Percentiles rank a stretch among this genome's conserved stretches.
These are phyloP conservation scores for Folsomia candida DNA, from an alignment of 2,888 invertebrate genomes.

Conservation along the genomic window DNA sequence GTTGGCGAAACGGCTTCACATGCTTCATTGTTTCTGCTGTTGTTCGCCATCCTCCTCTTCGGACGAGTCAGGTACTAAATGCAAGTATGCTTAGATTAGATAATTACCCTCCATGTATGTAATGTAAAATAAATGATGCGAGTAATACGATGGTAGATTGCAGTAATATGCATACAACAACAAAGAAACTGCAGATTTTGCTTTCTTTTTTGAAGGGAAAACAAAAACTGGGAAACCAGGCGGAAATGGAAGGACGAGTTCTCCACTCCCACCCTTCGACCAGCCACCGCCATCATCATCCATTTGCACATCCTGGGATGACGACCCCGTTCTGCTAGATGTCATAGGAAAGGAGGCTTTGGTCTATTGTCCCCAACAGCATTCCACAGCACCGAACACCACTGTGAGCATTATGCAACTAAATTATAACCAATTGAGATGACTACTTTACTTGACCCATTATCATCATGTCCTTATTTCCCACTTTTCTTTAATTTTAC, in stretches of 20 bases:
- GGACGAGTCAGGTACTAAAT: conserved; percentile 48
- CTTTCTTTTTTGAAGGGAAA: background rate
- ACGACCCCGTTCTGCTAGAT: conserved; percentile 49
- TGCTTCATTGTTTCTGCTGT: conserved; percentile 48
- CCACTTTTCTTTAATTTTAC: no score
- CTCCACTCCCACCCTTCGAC: background rate
- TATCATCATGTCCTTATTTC: no score
- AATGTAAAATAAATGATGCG: no score
- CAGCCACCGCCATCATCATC: conserved; percentile 1
- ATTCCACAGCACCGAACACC: background rate
- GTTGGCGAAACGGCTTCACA: conserved; percentile 48
- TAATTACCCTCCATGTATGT: no score
- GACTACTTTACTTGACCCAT: no score
- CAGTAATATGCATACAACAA: background rate
- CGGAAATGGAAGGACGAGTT: background rate
- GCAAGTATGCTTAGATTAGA: no score
- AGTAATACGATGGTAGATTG: background rate
- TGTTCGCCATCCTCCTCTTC: conserved; percentile 48
- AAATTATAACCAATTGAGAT: no score
- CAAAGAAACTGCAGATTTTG: background rate
- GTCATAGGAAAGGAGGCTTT: conserved; percentile 50
- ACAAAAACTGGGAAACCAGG: background rate
- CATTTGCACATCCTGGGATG: conserved; percentile 48
- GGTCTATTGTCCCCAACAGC: conserved; percentile 35
- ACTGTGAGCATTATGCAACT: no score